Evolutionary conservation across 2,113 vertebrate genomes (phyloP), one percentile per base, ranked within the genome.

Genomic region (Gallinago undulata): DNA sequence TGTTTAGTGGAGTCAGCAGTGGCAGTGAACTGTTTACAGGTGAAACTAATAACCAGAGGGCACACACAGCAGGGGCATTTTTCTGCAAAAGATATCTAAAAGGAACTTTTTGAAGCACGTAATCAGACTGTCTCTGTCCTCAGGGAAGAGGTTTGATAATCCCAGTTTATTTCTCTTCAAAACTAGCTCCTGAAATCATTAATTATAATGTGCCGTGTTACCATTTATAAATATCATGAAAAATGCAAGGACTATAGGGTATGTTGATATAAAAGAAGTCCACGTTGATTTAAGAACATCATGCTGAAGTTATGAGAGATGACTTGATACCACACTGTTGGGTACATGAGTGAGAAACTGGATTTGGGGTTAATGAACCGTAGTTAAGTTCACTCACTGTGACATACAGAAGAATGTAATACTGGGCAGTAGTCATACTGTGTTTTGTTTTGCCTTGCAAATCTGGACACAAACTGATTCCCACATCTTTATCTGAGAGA

Each of bases 1-100:
- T 97, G 97, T 97, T 97, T 81, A 96, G 97, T 96, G 94, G 91
- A 97, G 97, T 97, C 97, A 98, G 97, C 97, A 95, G 90, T 96
- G 95, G 96, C 89, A 91, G 85, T 48, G 90, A 97, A 97, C 97
- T 97, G 82, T 96, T 98, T 97, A 97, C 96, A 98, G 96, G 98
- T 98, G 96, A 98, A 96, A 79, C 95, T 73, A 94, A 77, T 97
- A 98, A 96, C 96, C 79, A 78, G 77, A 93, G 90, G 95, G 94
- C 88, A 79, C 47, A 35, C 94, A 43, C 97, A 97, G 97, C 90
- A 86, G 96, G 93, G 53, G 81, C 50, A 75, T 90, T 74, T 74
- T 94, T 64, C 91, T 94, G 87, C 70, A 81, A 84, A 97, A 94
- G 80, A 78, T 87, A 95, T 69, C 63, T 45, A 76, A 88, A 68